Percentiles rank a stretch among this genome's conserved stretches.
Evolutionary conservation across 2,888 invertebrate species (phyloP).

Genomic region (Andrena camellia): DNA sequence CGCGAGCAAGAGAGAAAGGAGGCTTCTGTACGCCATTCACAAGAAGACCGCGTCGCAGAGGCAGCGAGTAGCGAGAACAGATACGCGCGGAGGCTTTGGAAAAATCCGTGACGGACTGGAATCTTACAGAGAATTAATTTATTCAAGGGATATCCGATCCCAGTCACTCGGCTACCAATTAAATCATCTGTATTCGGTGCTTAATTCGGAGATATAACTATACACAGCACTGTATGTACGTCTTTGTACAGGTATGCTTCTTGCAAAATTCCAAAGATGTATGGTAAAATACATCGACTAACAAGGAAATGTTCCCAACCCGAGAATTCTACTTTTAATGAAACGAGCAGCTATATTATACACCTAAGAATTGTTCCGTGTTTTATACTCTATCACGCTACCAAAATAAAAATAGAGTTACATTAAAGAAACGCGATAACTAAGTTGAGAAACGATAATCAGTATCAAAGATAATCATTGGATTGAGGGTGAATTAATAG

Average conservation of each 20-base stretch:
- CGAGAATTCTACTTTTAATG: no score
- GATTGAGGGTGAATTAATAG: background rate
- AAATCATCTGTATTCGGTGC: background rate
- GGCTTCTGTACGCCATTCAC: constrained; percentile 48
- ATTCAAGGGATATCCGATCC: constrained; percentile 47
- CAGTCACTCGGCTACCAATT: constrained; percentile 32
- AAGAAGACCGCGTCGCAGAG: constrained; percentile 30
- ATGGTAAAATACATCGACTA: no score
- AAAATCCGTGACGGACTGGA: constrained; percentile 37
- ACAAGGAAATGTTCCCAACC: no score
- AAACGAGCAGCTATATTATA: no score
- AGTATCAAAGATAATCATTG: background rate
- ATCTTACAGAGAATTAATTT: constrained; percentile 53
- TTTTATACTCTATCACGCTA: no score
- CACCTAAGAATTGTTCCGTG: no score
- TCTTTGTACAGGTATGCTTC: no score
- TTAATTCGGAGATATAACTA: background rate
- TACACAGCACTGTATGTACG: background rate
- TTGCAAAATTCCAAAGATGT: no score
- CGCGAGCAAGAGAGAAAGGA: constrained; percentile 21
- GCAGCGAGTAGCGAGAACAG: constrained; percentile 38
- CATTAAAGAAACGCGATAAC: no score
- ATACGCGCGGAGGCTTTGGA: constrained; percentile 21
- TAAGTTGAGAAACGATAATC: no score
- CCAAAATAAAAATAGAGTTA: no score